A percentile compares a stretch with the other conserved stretches of the same genome.
phyloP scores from a whole-genome alignment of 2,113 vertebrate species.

The Aldabrachelys gigantea region DNA sequence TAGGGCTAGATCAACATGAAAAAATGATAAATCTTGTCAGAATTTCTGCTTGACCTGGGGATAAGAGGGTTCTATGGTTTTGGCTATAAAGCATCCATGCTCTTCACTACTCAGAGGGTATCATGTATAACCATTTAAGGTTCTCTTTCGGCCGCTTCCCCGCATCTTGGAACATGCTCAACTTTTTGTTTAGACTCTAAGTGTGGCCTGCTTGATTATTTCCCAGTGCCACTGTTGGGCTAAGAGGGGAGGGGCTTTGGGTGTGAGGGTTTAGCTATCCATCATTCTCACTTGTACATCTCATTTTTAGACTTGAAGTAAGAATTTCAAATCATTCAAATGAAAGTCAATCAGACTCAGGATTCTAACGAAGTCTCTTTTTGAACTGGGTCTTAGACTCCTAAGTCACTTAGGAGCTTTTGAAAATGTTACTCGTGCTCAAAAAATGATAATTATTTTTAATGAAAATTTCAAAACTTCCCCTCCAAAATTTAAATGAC shows the following conservation, averaged over 20 bases:
- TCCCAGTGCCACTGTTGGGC: not conserved
- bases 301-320: not conserved
- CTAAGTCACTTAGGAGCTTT: not conserved
- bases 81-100: accelerated
- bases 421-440: not conserved
- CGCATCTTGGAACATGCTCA: conserved; percentile 15
- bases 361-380: not conserved
- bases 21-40: conserved; percentile 64
- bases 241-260: not conserved
- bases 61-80: not conserved
- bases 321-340: not conserved
- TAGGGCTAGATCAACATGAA: conserved; percentile 54
- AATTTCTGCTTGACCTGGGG: conserved; percentile 42
- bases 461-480: not conserved
- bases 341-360: not conserved
- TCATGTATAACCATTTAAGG: not conserved
- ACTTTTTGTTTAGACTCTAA: not conserved
- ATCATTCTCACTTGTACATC: accelerated
- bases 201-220: not conserved
- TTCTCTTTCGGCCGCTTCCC: not conserved
- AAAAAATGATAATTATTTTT: not conserved
- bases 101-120: not conserved
- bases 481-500: not conserved
- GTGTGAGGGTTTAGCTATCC: not conserved
- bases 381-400: not conserved